phyloP scores from a whole-genome alignment of 1,140 invertebrate genomes.

The Tetramorium simillimum region DNA sequence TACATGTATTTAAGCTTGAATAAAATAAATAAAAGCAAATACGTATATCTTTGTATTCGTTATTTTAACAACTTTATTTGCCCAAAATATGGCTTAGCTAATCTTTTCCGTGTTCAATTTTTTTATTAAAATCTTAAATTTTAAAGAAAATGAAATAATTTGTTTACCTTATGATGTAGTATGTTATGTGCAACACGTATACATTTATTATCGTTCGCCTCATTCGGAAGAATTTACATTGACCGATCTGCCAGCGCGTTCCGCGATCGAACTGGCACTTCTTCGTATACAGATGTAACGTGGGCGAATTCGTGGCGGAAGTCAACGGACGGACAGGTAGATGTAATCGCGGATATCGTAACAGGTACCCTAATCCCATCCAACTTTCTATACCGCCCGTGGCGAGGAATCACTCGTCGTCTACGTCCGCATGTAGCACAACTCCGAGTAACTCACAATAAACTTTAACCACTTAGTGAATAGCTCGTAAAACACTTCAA shows the following conservation, averaged over 20 bases:
- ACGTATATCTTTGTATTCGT: neutral
- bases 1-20: neutral
- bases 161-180: neutral
- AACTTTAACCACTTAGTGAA: constrained; percentile 10
- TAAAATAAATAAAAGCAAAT: constrained; percentile 12
- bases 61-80: neutral
- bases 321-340: constrained; percentile 59
- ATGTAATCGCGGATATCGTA: constrained; percentile 70
- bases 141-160: neutral
- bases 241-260: neutral
- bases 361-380: constrained; percentile 71
- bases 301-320: constrained; percentile 67
- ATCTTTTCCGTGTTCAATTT: neutral
- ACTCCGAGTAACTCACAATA: constrained; percentile 22
- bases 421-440: neutral
- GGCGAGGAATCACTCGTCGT: constrained; percentile 50
- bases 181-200: neutral
- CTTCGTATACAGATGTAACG: constrained; percentile 1
- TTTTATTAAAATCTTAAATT: neutral
- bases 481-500: constrained; percentile 2
- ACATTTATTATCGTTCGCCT: neutral
- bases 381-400: constrained; percentile 71
- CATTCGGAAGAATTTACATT: constrained; percentile 19
- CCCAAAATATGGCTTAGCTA: neutral
- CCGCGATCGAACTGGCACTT: neutral